Percentiles rank a stretch among this genome's conserved stretches.
Conservation (phyloP, 2,888 invertebrate species). For the Drosophila anceps region DNA sequence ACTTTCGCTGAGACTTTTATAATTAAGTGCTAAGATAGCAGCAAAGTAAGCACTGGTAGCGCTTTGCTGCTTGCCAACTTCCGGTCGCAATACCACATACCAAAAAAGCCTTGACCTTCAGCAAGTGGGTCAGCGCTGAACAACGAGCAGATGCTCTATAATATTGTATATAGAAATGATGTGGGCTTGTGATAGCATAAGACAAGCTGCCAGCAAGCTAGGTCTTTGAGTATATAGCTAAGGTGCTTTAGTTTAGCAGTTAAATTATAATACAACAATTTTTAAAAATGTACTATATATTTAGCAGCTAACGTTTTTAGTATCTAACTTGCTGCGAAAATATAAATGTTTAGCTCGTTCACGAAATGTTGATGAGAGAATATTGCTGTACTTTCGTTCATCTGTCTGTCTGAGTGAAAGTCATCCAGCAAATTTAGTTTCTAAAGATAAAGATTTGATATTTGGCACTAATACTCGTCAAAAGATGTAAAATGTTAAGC, state of each 20-base stretch:
- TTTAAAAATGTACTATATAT: not conserved
- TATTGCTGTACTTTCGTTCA: not conserved
- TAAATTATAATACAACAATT: not conserved
- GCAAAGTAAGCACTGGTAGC: constrained; percentile 39
- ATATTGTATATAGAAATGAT: not conserved
- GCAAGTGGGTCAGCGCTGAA: not conserved
- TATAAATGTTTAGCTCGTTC: not conserved
- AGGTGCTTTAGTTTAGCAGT: not conserved
- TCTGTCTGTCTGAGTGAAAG: not conserved
- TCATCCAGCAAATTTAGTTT: not conserved
- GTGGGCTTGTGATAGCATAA: not conserved
- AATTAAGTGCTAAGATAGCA: constrained; percentile 64
- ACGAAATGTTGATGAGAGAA: not conserved
- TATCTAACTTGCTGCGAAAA: not conserved
- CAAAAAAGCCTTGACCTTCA: constrained; percentile 63
- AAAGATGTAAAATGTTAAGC: not conserved
- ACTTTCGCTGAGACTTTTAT: constrained; percentile 54
- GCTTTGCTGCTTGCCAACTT: constrained; percentile 37
- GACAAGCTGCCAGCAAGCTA: not conserved
- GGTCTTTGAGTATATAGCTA: not conserved
- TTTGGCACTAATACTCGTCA: too few species aligned
- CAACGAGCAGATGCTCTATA: not conserved
- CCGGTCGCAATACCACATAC: constrained; percentile 29
- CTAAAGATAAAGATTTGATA: not conserved
- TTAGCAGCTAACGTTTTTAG: not conserved